Conservation (phyloP, 37 sponge, comb jelly and placozoan species). For the Aplysina aerophoba region DNA sequence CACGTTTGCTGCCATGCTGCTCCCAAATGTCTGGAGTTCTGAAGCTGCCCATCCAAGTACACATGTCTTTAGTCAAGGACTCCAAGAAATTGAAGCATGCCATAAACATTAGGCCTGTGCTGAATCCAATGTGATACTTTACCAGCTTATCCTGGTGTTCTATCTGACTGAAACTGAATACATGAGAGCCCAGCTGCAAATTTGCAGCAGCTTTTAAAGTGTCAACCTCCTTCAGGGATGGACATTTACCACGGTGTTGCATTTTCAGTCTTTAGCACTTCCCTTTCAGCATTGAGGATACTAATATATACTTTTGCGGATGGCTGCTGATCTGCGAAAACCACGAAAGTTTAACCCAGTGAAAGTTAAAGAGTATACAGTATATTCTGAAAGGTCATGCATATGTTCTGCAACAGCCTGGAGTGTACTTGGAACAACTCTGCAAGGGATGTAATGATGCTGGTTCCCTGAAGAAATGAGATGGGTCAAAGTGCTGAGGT, state of each 20-base stretch:
- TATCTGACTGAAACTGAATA: background rate
- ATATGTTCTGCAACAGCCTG: too few relatives aligned
- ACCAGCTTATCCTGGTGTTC: background rate
- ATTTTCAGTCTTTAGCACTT: background rate
- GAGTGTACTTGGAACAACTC: too few relatives aligned
- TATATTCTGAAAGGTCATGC: too few relatives aligned
- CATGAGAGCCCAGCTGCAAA: conserved; percentile 4
- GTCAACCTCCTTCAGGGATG: background rate
- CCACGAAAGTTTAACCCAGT: too few relatives aligned
- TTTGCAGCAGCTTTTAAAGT: conserved; percentile 1
- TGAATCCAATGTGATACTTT: background rate
- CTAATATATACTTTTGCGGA: background rate
- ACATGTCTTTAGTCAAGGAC: conserved; percentile 4
- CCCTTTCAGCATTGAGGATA: background rate
- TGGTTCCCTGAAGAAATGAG: too few relatives aligned
- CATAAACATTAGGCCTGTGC: background rate
- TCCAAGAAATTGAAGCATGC: conserved; percentile 14
- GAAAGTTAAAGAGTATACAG: too few relatives aligned
- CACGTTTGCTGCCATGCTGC: conserved; percentile 3
- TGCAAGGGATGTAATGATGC: too few relatives aligned
- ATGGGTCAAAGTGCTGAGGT: too few relatives aligned
- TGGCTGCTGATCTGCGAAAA: too few relatives aligned
- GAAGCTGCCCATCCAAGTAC: conserved; percentile 6
- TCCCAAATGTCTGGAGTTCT: background rate
- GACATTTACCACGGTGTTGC: background rate